These are phyloP conservation scores for Heterodera carotae DNA, from an alignment of 1,140 invertebrate genomes.

Conservation along the genomic window DNA sequence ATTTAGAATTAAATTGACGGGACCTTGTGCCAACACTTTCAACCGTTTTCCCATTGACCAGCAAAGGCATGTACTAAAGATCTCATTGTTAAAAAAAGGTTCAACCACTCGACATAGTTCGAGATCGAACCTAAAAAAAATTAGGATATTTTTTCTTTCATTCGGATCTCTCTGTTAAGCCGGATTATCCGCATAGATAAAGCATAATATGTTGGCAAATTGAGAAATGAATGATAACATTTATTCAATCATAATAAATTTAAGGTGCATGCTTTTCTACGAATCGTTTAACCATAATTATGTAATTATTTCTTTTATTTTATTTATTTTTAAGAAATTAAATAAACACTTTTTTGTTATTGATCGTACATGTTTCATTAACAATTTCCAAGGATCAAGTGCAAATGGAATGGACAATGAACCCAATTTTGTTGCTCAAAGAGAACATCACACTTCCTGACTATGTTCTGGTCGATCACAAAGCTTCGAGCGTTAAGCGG, in stretches of 20 bases:
- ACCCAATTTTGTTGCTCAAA: slow-evolving; percentile 60
- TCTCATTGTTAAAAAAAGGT: too few species aligned
- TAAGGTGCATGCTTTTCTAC: slow-evolving; percentile 63
- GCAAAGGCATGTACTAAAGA: slow-evolving; percentile 40
- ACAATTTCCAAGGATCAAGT: slow-evolving; percentile 50
- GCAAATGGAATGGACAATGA: slow-evolving; percentile 61
- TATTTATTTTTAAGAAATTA: slow-evolving; percentile 7
- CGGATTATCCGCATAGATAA: too few species aligned
- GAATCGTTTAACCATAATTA: slow-evolving; percentile 65
- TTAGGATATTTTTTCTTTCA: too few species aligned
- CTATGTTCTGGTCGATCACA: slow-evolving; percentile 63
- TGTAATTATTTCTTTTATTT: slow-evolving; percentile 32
- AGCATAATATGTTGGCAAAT: too few species aligned
- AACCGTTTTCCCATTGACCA: slow-evolving; percentile 64
- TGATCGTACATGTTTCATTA: too few species aligned
- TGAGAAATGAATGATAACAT: not conserved
- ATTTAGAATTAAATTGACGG: slow-evolving; percentile 63
- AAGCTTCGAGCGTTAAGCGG: slow-evolving; percentile 52
- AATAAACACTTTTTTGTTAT: not conserved
- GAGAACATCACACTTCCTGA: slow-evolving; percentile 62
- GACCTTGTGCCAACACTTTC: slow-evolving; percentile 59
- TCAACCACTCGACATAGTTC: too few species aligned
- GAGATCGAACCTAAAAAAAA: too few species aligned
- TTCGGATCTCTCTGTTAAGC: too few species aligned
- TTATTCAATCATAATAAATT: not conserved